Base-by-base conservation (phyloP, 2,113 vertebrate genomes). In the Macquaria ambigua region DNA sequence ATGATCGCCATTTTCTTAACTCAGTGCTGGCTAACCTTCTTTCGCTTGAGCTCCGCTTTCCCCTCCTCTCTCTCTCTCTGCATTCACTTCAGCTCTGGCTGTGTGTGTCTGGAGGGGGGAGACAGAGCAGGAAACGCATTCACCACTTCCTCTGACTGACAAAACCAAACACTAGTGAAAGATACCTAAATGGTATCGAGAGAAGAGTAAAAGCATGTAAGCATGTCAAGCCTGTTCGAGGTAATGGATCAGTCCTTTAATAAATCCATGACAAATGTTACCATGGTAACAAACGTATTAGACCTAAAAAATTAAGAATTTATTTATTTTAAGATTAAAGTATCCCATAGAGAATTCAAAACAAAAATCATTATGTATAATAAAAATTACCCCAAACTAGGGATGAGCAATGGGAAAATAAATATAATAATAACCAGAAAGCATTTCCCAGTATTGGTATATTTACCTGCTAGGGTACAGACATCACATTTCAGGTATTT, bases 1-100 rank as follows among this genome's bases (percentile, higher is more conserved):
- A 93, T 94, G 94, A 95, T 95, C 96, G 97, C 97, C 97, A 97
- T 97, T 97, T 97, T 97, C 96, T 96, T 96, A 92, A 92, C 93
- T 96, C 92, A 90, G 93, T 90, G 82, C 84, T 92, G 82, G 77
- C 89, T 89, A 90, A 89, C 90, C 87, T 95, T 93, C 92, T 95
- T 90, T 96, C 81, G 86, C 86, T 92, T 76, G 81, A 70, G 84
- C 89, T 76, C 85, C 53, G 81, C 91, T 92, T 85, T 89, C 87
- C 87, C 92, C 89, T 92, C 89, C 93, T 92, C 89, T 87, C 86
- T 87, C 28, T 31, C 86, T 37, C 70, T 39, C 71, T 71, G 80
- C 69, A 31, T 68, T 92, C 79, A 79, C 81, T 71, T 76, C 61
- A 58, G 70, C 73, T 84, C 64, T 53, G 34, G 3, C 55, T 61